These are phyloP conservation scores for Archegozetes longisetosus DNA, from an alignment of 1,140 invertebrate genomes.

Conservation along the genomic window DNA sequence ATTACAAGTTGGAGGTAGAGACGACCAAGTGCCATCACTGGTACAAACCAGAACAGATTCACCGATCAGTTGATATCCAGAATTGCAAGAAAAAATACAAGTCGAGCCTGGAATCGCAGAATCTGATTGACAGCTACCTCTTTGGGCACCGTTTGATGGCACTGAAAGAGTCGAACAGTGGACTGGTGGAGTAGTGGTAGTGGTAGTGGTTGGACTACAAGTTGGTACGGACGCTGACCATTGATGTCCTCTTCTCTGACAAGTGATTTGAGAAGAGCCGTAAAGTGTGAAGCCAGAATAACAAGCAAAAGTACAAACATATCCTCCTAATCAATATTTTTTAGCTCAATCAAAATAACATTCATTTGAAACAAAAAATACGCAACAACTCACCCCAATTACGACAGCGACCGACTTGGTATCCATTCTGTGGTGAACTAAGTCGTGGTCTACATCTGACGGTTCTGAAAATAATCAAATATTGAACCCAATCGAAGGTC, in stretches of 20 bases:
- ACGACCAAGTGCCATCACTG: not conserved
- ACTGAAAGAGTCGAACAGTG: not conserved
- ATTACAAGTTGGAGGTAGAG: not conserved
- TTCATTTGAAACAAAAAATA: too few relatives aligned
- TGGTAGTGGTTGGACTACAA: not conserved
- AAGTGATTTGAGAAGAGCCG: not conserved
- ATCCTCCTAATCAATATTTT: not conserved
- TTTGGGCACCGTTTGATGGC: not conserved
- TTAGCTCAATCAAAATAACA: too few relatives aligned
- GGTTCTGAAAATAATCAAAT: not conserved
- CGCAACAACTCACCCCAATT: not conserved
- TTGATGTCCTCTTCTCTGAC: not conserved
- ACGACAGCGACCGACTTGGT: not conserved
- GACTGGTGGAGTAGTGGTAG: not conserved
- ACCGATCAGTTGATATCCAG: not conserved
- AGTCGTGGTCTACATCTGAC: not conserved
- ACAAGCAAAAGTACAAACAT: not conserved
- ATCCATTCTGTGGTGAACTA: not conserved
- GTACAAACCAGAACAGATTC: not conserved
- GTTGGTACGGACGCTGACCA: not conserved
- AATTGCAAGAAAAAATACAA: not conserved
- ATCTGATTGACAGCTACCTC: not conserved
- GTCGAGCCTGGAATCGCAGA: not conserved
- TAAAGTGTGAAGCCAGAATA: not conserved
- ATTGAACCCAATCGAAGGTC: too few relatives aligned